These are phyloP conservation scores for Gymnothorax reevesii DNA, from an alignment of 2,797 vertebrate species.

Conservation along the genomic window DNA sequence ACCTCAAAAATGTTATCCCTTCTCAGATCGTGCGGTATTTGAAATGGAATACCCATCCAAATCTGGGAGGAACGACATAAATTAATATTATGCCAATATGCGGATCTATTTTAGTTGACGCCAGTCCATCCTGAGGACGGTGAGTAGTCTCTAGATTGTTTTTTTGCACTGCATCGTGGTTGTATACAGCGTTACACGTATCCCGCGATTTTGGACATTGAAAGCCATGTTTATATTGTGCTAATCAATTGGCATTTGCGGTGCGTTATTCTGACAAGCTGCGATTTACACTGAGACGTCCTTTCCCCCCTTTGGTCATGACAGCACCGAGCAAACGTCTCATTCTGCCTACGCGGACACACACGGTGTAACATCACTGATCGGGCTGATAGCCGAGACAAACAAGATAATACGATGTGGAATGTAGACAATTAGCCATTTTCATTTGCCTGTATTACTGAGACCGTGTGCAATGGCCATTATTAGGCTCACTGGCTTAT, in stretches of 20 bases:
- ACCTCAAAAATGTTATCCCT: conserved; percentile 49
- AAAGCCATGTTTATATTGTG: neutral
- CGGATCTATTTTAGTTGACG: conserved; percentile 63
- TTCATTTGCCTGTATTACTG: too few relatives aligned
- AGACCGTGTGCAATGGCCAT: neutral
- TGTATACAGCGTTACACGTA: too few relatives aligned
- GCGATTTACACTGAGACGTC: neutral
- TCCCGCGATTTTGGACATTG: neutral
- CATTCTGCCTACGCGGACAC: neutral
- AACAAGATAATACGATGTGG: neutral
- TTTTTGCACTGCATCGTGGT: neutral
- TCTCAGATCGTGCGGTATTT: conserved; percentile 48
- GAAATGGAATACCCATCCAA: conserved; percentile 54
- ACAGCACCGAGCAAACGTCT: neutral
- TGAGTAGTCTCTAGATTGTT: conserved; percentile 54
- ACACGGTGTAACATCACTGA: neutral
- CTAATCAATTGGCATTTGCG: neutral
- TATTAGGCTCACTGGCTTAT: neutral
- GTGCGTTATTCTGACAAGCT: neutral
- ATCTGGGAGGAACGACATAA: conserved; percentile 36
- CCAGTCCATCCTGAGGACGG: conserved; percentile 63
- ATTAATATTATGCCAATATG: conserved; percentile 61
- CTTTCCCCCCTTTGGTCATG: neutral
- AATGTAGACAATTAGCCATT: neutral
- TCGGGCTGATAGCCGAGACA: neutral